Base-by-base conservation (phyloP, 2,888 invertebrate genomes). In the Ectobius pallidus region DNA sequence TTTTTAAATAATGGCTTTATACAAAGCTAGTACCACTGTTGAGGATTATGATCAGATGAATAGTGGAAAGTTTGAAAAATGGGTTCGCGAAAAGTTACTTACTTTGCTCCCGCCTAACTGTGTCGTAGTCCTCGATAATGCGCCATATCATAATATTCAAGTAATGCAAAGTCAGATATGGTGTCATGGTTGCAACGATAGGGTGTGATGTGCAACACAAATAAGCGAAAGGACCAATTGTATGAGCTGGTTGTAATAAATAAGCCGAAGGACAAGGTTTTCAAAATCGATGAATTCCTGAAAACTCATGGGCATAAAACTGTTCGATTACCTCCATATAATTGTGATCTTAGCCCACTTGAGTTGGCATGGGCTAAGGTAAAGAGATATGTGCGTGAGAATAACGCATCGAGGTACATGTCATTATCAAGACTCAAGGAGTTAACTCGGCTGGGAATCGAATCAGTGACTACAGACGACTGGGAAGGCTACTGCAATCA, bases 1-100 rank as follows among this genome's bases (percentile, higher is more conserved):
- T n/a, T 46, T n/a, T n/a, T 46, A 46, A 46, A 46, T 46, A 46
- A 46, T 46, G 46, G 3, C 46, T 46, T 14, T 65, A 14, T 65
- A 44, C 18, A 65, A 65, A 42, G 27, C 30, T 20, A 9, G 9
- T 18, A 20, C 52, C 14, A 18, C 22, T 6, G 18, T 14, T 52
- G 52, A 22, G 9, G 22, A 20, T 20, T 52, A 52, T 20, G 4
- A 52, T 52, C 20, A 11, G 4, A 20, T 39, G 20, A 62, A 39
- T 20, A 62, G 18, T 22, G 39, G 3, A 2, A 20, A 6, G 18
- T 39, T 62, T 18, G 62, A 62, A 18, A 62, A 61, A 22, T 62
- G 34, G 39, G 14, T 30, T 34, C 6, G 2, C 3, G 20, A 6
- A 62, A 20, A 18, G 9, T 16, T 62, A 20, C 3, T 62, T 20